Base-by-base conservation (phyloP, 2,113 vertebrate species). In the Chionomys nivalis region DNA sequence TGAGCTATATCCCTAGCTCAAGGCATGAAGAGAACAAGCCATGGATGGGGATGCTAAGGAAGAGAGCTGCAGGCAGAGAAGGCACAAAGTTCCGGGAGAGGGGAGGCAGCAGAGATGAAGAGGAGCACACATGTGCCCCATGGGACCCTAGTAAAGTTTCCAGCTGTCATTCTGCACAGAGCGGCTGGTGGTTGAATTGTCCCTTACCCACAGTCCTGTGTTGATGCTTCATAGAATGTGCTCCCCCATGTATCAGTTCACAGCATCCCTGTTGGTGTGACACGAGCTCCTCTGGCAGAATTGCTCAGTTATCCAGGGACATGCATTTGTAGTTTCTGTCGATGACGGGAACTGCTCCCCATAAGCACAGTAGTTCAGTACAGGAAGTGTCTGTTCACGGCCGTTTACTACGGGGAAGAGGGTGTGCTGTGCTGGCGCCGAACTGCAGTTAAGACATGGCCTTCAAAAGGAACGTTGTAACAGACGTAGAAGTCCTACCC, bases 401-500 rank as follows among this genome's bases (percentile, higher is more conserved):
- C 61, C 63, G 0, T 87, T 92, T 73, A 75, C 44, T 87, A 52
- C 85, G 81, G 52, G 39, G 39, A 39, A 49, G 58, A 87, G 49
- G 49, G 36, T 23, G 49, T 7, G 26, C 33, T 55, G 33, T 63
- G 28, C 66, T 58, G 66, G 9, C 39, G 13, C 58, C 77, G 13
- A 92, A 44, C 39, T 92, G 11, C 49, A 42, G 61, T 81, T 61
- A 42, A 95, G 73, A 63, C 23, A 19, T 26, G 42, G 31, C 66
- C 58, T 90, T 81, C 28, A n/a, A 77, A 89, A 73, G 55, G 73
- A 89, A 49, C 17, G 4, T 73, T 72, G 47, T 61, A 73, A 55
- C 44, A 65, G 52, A n/a, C 90, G 90, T 82, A 93, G 31, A 88
- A 77, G 81, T 52, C 28, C 0, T 91, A 0, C 89, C 13, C 96